Base-by-base conservation (phyloP, 92 coral and sea anemone genomes). In the Porites divaricata region DNA sequence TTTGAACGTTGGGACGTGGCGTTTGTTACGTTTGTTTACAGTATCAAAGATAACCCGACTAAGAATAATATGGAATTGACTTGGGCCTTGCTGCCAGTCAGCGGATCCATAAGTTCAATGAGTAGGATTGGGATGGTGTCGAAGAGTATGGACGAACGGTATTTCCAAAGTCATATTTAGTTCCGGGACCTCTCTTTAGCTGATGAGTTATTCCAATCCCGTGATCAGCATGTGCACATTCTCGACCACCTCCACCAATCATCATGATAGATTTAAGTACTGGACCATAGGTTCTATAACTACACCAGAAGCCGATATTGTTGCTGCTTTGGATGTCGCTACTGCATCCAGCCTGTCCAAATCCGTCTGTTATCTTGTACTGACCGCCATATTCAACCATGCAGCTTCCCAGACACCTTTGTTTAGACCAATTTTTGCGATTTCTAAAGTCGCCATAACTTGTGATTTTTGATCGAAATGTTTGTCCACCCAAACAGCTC, bases 191-290 rank as follows among this genome's bases (percentile, higher is more conserved):
- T 78, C 2, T 20, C n/a, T 23, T 72, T 65, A 4, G 35, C 19
- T 50, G 86, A 3, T 86, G 86, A 3, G 89, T 86, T 12, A 86
- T 78, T 69, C 79, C 89, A 53, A 86, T 66, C 17, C 89, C 89
- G 61, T 88, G 91, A 76, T 88, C 91, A 66, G 88, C 88, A 56
- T 80, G 48, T 59, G 1, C 1, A 59, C 91, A 88, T 56, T 65
- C 48, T 58, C 63, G 23, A 28, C 91, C 91, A 35, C 91, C 91
- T 10, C 88, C 84, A 57, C 89, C 89, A 68, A 85, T 85, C 89
- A 85, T 78, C 78, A 88, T 53, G 57, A 82, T 88, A 11, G 88
- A 70, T n/a, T n/a, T n/a, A n/a, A n/a, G n/a, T 5, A 59, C 91
- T 24, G 67, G 88, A 1, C 92, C 87, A 17, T 0, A 1, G 3